A percentile compares a stretch with the other conserved stretches of the same genome.
Conservation (phyloP, 2,797 vertebrate genomes). For the Sebastes taczanowskii region DNA sequence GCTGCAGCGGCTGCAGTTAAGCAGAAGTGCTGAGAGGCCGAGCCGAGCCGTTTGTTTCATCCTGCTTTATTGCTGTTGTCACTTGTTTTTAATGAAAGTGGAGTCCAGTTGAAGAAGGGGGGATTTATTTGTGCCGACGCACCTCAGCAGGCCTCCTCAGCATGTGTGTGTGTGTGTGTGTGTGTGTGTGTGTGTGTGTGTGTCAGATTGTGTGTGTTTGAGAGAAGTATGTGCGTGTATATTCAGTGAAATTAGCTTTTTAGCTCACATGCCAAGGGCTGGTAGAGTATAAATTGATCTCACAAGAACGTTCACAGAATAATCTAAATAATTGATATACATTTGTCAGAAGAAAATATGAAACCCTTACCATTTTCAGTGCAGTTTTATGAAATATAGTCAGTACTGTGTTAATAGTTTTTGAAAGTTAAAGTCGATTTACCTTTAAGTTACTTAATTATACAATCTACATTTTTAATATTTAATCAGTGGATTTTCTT, state of each 20-base stretch:
- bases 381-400: not conserved
- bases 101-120: slow-evolving; percentile 28
- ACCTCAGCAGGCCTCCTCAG: slow-evolving; percentile 25
- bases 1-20: slow-evolving; percentile 28
- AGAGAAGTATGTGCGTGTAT: not conserved
- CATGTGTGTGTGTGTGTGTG: not conserved
- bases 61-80: slow-evolving; percentile 69
- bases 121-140: slow-evolving; percentile 17
- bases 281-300: not conserved
- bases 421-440: not conserved
- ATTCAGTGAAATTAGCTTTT: not conserved
- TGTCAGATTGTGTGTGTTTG: not conserved
- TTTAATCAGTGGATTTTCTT: not conserved
- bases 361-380: not conserved
- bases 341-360: not conserved
- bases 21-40: slow-evolving; percentile 41
- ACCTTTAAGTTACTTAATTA: not conserved
- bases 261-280: not conserved
- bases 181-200: not conserved
- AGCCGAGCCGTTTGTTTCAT: slow-evolving; percentile 23
- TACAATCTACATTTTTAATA: not conserved
- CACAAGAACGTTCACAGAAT: not conserved
- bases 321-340: not conserved
- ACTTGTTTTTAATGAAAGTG: slow-evolving; percentile 71
- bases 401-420: not conserved